Percentiles rank a stretch among this genome's conserved stretches.
phyloP scores from a whole-genome alignment of 2,888 invertebrate genomes.

The Hoplodrina ambigua region DNA sequence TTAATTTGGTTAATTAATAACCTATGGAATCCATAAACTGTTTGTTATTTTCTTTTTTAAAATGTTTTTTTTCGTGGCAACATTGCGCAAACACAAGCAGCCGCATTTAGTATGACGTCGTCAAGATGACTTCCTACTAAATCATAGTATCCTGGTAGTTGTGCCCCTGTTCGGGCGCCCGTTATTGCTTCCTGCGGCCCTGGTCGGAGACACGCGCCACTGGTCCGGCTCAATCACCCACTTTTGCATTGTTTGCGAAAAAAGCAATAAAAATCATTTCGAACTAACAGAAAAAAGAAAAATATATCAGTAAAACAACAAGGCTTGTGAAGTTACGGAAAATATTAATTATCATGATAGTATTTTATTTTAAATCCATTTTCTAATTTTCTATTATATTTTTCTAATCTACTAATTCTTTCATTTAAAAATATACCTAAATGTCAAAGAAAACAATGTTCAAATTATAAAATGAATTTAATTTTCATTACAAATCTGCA shows the following conservation, averaged over 20 bases:
- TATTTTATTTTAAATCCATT: too few species aligned
- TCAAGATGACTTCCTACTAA: slow-evolving; percentile 72
- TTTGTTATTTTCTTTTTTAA: too few species aligned
- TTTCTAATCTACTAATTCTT: too few species aligned
- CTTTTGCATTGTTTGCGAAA: slow-evolving; percentile 68
- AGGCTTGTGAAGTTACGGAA: too few species aligned
- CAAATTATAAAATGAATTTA: too few species aligned
- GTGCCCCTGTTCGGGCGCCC: slow-evolving; percentile 74
- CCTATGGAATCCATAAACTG: background rate
- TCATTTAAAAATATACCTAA: too few species aligned
- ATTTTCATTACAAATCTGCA: too few species aligned
- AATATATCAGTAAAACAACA: background rate
- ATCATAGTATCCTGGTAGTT: slow-evolving; percentile 86
- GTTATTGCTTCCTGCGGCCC: slow-evolving; percentile 89
- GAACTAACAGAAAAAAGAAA: slow-evolving; percentile 12
- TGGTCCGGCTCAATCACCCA: slow-evolving; percentile 68
- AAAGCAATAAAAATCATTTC: slow-evolving; percentile 53
- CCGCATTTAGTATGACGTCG: slow-evolving; percentile 69
- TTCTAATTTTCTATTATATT: too few species aligned
- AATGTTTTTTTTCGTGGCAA: background rate
- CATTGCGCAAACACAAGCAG: slow-evolving; percentile 11
- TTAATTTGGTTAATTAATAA: slow-evolving; percentile 25
- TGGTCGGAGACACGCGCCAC: slow-evolving; percentile 79
- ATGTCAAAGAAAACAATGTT: too few species aligned
- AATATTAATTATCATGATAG: too few species aligned